These are phyloP conservation scores for Bombycilla garrulus DNA, from an alignment of 2,113 vertebrate genomes.

Conservation along the genomic window DNA sequence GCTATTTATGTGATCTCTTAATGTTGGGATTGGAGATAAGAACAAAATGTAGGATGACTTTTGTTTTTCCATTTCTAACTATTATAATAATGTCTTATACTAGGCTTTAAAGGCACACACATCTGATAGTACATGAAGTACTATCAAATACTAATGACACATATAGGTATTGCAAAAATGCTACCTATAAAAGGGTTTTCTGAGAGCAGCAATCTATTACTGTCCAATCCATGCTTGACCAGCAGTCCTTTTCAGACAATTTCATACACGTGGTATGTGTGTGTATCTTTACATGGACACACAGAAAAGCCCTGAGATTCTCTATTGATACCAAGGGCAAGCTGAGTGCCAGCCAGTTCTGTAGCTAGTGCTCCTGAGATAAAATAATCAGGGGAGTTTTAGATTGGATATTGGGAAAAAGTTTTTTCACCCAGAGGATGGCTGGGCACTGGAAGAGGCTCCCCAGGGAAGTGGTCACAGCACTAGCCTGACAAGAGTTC, in stretches of 20 bases:
- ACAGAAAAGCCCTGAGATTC: neutral
- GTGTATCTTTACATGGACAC: accelerated
- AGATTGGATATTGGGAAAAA: neutral
- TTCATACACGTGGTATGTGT: neutral
- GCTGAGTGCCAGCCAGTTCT: neutral
- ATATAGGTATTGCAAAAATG: neutral
- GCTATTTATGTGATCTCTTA: neutral
- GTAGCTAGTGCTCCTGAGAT: neutral
- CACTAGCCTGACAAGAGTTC: neutral
- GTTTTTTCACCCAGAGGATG: neutral
- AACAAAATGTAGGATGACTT: neutral
- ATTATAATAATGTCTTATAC: neutral
- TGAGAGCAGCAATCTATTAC: neutral
- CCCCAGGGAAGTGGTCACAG: neutral
- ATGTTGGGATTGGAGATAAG: neutral
- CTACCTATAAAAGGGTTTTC: neutral
- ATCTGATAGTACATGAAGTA: too few species aligned
- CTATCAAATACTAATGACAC: too few species aligned
- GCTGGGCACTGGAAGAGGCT: neutral
- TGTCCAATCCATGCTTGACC: neutral
- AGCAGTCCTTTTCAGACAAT: neutral
- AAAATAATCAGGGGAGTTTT: neutral
- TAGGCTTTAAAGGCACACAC: neutral
- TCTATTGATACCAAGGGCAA: neutral
- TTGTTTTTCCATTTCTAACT: neutral